Base-by-base conservation (phyloP, 1,140 invertebrate genomes). In the Dufourea novaeangliae region DNA sequence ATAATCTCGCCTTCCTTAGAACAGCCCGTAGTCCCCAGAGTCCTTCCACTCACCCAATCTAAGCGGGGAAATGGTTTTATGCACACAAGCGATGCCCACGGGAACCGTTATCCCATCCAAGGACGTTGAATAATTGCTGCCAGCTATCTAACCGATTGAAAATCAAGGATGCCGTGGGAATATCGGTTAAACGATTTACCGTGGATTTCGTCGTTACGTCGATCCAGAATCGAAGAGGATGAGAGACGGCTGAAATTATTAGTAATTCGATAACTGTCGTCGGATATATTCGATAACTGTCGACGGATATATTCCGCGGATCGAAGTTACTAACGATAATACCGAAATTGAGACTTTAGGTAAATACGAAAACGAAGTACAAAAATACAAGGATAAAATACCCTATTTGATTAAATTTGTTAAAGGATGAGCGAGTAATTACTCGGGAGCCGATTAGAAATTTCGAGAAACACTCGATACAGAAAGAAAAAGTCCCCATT, bases 141-240 rank as follows among this genome's bases (percentile, higher is more conserved):
- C 82, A 82, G 86, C 88, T 80, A 89, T 90, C 85, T 87, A 82
- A 88, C 85, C 87, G 88, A 90, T 90, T 90, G 89, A 90, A 90
- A 90, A 90, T 90, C 89, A 90, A 86, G 83, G 82, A 88, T 78
- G 50, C 78, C 82, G 59, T 67, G 75, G 77, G 74, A 81, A 79
- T 74, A 82, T 82, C 68, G 66, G 67, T 22, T 46, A 56, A 79
- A 82, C 63, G 68, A 82, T 84, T 83, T 69, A 8, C 39, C 29
- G 50, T 79, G 8, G 56, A 71, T 78, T 83, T 81, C 56, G 10
- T 54, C 34, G 11, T 37, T 64, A 64, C 46, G 27, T 6, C 46
- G 25, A n/a, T 54, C 22, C 25, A 57, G 27, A 57, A 29, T 29
- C 1, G 14, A 12, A 57, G 27, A 32, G 17, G 4, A 29, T 8